phyloP scores from a whole-genome alignment of 2,797 vertebrate genomes.

The Cyprinella venusta region DNA sequence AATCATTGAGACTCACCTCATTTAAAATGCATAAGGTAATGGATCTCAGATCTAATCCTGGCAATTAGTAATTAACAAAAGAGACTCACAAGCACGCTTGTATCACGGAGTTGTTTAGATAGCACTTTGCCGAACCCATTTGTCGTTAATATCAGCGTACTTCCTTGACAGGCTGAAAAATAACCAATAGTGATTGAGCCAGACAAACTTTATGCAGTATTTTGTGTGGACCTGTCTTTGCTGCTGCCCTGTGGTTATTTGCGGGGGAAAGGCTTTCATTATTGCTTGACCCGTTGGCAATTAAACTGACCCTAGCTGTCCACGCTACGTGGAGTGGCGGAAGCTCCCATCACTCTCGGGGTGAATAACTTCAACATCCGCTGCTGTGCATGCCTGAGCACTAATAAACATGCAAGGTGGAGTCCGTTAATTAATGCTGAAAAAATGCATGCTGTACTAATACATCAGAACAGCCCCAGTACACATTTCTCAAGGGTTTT shows the following conservation, averaged over 20 bases:
- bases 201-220: constrained; percentile 21
- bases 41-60: constrained; percentile 48
- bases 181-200: constrained; percentile 27
- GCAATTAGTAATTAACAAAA: constrained; percentile 51
- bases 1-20: constrained; percentile 39
- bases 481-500: not conserved
- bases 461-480: not conserved
- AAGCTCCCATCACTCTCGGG: constrained; percentile 11
- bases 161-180: constrained; percentile 13
- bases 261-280: constrained; percentile 42
- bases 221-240: constrained; percentile 20
- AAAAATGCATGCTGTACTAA: not conserved
- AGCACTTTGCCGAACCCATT: constrained; percentile 33
- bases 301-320: constrained; percentile 43
- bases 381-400: constrained; percentile 26
- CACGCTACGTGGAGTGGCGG: not conserved
- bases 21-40: constrained; percentile 48
- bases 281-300: constrained; percentile 45
- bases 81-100: constrained; percentile 24
- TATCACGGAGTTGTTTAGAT: constrained; percentile 34
- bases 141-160: constrained; percentile 30
- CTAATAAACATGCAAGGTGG: constrained; percentile 22
- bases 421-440: constrained; percentile 15
- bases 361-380: constrained; percentile 27
- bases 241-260: constrained; percentile 17